These are phyloP conservation scores for Crepidodera aurea DNA, from an alignment of 2,888 invertebrate genomes.

Conservation along the genomic window DNA sequence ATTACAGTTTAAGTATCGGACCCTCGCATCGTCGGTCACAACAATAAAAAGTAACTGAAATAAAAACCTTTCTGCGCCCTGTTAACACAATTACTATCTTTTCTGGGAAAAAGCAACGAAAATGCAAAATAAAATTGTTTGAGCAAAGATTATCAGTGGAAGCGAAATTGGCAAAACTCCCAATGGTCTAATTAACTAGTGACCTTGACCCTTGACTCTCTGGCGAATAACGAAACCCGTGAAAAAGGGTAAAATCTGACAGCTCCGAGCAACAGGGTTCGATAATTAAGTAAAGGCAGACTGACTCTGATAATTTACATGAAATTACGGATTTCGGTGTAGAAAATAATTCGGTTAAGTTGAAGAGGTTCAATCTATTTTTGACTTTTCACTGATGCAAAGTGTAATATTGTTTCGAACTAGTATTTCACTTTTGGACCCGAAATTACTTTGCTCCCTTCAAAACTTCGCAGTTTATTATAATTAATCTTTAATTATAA, in stretches of 20 bases:
- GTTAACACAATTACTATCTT: conserved; percentile 12
- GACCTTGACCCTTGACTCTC: conserved; percentile 7
- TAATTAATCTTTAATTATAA: too few species aligned
- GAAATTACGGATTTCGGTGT: too few species aligned
- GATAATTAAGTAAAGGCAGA: conserved; percentile 8
- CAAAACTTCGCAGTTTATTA: too few species aligned
- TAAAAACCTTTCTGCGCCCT: background rate
- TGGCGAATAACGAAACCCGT: background rate
- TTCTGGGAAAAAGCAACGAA: conserved; percentile 3
- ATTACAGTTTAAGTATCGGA: conserved; percentile 5
- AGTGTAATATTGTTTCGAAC: too few species aligned
- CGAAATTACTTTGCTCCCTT: too few species aligned
- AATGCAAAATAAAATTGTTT: conserved; percentile 16
- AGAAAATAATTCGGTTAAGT: too few species aligned
- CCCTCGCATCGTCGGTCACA: background rate
- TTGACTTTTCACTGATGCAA: too few species aligned
- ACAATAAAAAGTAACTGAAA: background rate
- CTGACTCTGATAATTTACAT: background rate
- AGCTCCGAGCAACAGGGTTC: conserved; percentile 8
- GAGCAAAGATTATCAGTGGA: conserved; percentile 9
- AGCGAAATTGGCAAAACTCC: conserved; percentile 21
- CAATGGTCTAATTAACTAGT: conserved; percentile 15
- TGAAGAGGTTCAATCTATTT: too few species aligned
- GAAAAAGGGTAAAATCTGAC: conserved; percentile 9
- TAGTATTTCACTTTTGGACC: too few species aligned